These are phyloP conservation scores for Arbacia lixula DNA, from an alignment of 53 echinoderm and acorn worm genomes.

Conservation along the genomic window DNA sequence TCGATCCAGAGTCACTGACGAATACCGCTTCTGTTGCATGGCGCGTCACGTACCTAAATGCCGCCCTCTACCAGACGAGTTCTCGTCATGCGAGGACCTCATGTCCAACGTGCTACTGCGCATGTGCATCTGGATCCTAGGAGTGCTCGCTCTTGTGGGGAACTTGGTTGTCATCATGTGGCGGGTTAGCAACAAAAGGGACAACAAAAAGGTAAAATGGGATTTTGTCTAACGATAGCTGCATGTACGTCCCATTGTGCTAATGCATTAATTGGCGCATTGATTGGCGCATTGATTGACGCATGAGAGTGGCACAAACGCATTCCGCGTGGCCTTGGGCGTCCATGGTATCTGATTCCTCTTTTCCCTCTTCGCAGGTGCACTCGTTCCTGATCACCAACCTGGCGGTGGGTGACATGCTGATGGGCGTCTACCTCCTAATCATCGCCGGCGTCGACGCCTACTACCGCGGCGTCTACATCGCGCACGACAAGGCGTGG, in stretches of 20 bases:
- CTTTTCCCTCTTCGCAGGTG: constrained; percentile 57
- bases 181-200: constrained; percentile 77
- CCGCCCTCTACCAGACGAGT: constrained; percentile 76
- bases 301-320: too few relatives aligned
- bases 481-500: constrained; percentile 74
- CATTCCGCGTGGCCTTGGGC: too few relatives aligned
- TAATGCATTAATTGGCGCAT: too few relatives aligned
- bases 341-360: too few relatives aligned
- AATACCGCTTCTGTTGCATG: constrained; percentile 90
- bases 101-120: constrained; percentile 92
- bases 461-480: constrained; percentile 87
- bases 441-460: constrained; percentile 90
- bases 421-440: constrained; percentile 95
- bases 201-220: too few relatives aligned
- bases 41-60: constrained; percentile 68
- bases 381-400: constrained; percentile 97
- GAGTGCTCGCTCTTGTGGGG: constrained; percentile 75
- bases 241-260: too few relatives aligned
- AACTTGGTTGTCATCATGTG: constrained; percentile 85
- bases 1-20: constrained; percentile 73
- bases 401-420: constrained; percentile 95
- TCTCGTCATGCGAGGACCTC: constrained; percentile 96
- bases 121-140: constrained; percentile 89
- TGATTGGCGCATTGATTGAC: too few relatives aligned
- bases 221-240: too few relatives aligned